These are phyloP conservation scores for Scomber colias DNA, from an alignment of 2,113 vertebrate species.

Conservation along the genomic window DNA sequence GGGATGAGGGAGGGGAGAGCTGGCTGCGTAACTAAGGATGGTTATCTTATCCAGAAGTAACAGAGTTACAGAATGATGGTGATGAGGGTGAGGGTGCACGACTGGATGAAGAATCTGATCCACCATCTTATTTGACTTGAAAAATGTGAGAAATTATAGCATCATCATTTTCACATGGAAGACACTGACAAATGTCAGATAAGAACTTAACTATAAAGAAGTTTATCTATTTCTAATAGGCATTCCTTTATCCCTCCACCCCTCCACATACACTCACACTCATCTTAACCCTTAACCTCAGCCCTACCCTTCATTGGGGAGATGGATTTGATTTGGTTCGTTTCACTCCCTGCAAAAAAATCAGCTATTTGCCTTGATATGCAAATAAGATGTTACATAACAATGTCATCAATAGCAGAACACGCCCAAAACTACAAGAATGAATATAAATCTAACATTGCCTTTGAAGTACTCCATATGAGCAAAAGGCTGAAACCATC, in stretches of 20 bases:
- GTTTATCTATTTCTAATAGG: conserved; percentile 7
- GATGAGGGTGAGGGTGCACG: conserved; percentile 35
- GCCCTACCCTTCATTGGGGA: conserved; percentile 33
- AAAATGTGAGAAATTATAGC: not conserved
- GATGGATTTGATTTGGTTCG: conserved; percentile 66
- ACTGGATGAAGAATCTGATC: conserved; percentile 8
- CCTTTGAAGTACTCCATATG: not conserved
- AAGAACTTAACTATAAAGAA: not conserved
- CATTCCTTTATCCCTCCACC: not conserved
- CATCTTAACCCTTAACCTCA: conserved; percentile 66
- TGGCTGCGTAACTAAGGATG: conserved; percentile 64
- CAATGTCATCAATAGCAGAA: conserved; percentile 36
- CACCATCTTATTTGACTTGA: not conserved
- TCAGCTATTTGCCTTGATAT: conserved; percentile 71
- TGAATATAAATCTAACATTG: conserved; percentile 2
- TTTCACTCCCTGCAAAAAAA: conserved; percentile 60
- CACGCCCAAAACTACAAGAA: not conserved
- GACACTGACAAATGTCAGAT: conserved; percentile 10
- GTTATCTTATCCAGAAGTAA: conserved; percentile 76
- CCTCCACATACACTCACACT: conserved; percentile 37
- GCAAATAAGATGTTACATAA: conserved; percentile 73
- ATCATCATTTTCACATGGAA: not conserved
- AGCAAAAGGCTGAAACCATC: not conserved
- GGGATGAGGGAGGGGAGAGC: conserved; percentile 51
- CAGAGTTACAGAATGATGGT: conserved; percentile 60